phyloP scores from a whole-genome alignment of 1,140 invertebrate species.

The Euwallacea similis region DNA sequence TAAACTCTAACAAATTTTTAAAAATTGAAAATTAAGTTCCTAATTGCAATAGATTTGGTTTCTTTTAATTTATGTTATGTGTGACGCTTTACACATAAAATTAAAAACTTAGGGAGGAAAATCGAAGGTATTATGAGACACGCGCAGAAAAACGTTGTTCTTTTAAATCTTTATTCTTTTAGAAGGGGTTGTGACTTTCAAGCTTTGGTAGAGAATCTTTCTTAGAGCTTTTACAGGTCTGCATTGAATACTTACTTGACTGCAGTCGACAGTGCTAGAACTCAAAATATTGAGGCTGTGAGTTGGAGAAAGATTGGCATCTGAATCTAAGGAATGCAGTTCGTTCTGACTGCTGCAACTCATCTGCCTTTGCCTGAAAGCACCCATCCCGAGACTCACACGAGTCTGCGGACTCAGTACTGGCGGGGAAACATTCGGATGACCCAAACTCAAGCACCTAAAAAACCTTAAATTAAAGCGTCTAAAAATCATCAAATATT shows the following conservation, averaged over 20 bases:
- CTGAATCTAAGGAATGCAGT: slow-evolving; percentile 62
- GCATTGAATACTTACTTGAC: slow-evolving; percentile 48
- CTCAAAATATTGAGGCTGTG: slow-evolving; percentile 57
- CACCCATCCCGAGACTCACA: slow-evolving; percentile 62
- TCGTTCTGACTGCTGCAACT: slow-evolving; percentile 74
- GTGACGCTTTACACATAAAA: no score
- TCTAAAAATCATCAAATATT: background rate
- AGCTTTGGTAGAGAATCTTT: no score
- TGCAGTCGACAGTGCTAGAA: slow-evolving; percentile 58
- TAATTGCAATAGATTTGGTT: no score
- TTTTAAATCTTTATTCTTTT: no score
- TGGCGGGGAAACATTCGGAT: slow-evolving; percentile 55
- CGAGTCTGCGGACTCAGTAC: slow-evolving; percentile 64
- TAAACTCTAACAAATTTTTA: no score
- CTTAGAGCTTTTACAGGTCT: background rate
- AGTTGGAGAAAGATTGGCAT: slow-evolving; percentile 58
- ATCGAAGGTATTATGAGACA: no score
- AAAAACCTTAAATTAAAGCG: background rate
- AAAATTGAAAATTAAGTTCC: no score
- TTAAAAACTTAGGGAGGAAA: no score
- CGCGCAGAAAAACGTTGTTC: no score
- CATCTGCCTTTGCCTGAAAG: slow-evolving; percentile 60
- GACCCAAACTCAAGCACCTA: slow-evolving; percentile 62
- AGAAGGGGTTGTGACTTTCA: no score
- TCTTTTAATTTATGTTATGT: no score